Evolutionary conservation across 1,140 invertebrate species (phyloP), one percentile per base, ranked within the genome.

Genomic region (Phymastichus coffea): DNA sequence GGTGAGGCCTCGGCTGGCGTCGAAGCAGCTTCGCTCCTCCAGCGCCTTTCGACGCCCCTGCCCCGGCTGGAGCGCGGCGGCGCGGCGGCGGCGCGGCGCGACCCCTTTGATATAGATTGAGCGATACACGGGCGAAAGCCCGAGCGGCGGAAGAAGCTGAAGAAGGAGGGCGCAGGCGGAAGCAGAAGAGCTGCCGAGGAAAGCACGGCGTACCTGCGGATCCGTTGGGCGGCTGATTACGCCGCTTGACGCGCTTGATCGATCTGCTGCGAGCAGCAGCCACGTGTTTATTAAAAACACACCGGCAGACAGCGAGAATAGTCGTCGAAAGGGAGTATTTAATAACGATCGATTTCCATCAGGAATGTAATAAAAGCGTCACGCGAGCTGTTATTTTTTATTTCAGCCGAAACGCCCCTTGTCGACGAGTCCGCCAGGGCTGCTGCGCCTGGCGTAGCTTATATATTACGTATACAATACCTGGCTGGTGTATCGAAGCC

Each of bases 31-130:
- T n/a, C n/a, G 28, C 46, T 30, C 40, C 25, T 10, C 22, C 10
- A 7, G 52, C 63, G 64, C 65, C 66, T 66, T 67, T 69, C 66
- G 66, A 70, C 66, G 67, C 69, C 65, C 57, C 56, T 63, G 40
- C 60, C 63, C 54, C 25, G 6, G 22, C 20, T 40, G 20, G n/a
- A n/a, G 10, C 49, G 20, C 19, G n/a, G 6, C 30, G 14, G 3
- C 41, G 30, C 28, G 62, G 63, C 15, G 25, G 43, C 65, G 56
- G 48, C 56, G 48, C 65, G 38, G 33, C 25, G 49, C 28, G 62
- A 63, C 62, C 63, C 66, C 65, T 68, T 63, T 66, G 66, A 67
- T 76, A 78, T 77, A 80, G 75, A 80, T 78, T 79, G 76, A 75
- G 74, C 73, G 72, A 78, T 78, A 78, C 74, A 77, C 76, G 72